These are phyloP conservation scores for Aviceda subcristata DNA, from an alignment of 2,113 vertebrate species.

Conservation along the genomic window DNA sequence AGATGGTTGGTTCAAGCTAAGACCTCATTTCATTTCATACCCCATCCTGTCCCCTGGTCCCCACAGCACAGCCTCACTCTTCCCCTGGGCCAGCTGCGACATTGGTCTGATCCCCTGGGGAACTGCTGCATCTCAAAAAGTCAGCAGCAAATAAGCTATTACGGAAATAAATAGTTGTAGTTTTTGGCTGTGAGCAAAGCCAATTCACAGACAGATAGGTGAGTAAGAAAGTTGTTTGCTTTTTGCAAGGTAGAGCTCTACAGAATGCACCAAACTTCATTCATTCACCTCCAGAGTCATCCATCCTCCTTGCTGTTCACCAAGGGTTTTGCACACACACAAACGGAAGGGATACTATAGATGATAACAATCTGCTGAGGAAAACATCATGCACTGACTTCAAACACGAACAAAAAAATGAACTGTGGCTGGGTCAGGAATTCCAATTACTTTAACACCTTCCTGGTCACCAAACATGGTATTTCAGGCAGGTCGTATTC, in stretches of 20 bases:
- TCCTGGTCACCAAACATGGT: not conserved
- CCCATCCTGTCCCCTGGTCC: not conserved
- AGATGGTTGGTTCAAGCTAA: not conserved
- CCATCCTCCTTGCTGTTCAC: not conserved
- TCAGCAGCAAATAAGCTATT: not conserved
- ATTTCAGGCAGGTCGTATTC: not conserved
- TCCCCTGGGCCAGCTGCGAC: not conserved
- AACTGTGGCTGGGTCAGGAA: not conserved
- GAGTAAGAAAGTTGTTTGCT: not conserved
- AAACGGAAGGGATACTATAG: not conserved
- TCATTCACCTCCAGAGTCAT: not conserved
- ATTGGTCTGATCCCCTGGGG: not conserved
- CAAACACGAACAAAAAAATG: not conserved
- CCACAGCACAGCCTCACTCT: not conserved
- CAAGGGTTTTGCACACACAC: not conserved
- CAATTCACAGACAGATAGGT: not conserved
- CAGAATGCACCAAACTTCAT: not conserved
- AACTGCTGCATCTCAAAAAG: not conserved
- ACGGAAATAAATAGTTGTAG: not conserved
- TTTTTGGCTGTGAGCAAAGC: not conserved
- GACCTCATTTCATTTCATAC: not conserved
- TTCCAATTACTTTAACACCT: not conserved
- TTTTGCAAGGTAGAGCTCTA: not conserved
- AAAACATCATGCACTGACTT: not conserved
- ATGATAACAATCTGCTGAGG: not conserved